Evolutionary conservation across 2,113 vertebrate genomes (phyloP).

Genomic region (Phylloscopus trochiloides): DNA sequence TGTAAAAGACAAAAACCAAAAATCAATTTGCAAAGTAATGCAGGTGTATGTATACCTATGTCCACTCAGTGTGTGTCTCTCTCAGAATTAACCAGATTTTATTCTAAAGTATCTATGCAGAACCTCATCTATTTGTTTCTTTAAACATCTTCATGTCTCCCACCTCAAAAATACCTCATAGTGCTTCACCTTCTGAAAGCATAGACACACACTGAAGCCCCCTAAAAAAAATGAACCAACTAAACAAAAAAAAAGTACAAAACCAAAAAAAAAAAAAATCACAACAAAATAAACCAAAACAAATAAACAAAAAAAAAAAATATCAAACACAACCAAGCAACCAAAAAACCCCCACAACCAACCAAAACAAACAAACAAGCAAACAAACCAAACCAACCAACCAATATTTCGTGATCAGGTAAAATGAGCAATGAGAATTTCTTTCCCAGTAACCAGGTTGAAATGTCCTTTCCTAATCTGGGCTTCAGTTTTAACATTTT

Average conservation of each 20-base stretch:
- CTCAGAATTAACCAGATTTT: neutral
- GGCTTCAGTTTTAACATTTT: neutral
- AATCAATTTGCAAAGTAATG: neutral
- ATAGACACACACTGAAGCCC: neutral
- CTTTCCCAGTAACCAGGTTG: neutral
- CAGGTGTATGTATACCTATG: too few species aligned
- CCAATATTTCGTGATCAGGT: neutral
- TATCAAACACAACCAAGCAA: rapidly evolving
- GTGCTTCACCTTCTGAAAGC: neutral
- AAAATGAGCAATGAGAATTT: neutral
- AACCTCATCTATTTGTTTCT: neutral
- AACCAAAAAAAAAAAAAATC: neutral
- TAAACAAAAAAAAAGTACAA: neutral
- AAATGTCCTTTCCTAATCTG: neutral
- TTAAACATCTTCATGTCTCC: neutral
- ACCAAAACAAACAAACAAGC: neutral
- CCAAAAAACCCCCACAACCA: neutral
- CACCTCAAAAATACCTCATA: neutral
- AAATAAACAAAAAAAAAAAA: neutral
- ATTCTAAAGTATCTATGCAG: neutral
- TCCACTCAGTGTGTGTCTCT: rapidly evolving
- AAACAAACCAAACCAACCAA: neutral
- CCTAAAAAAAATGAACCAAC: neutral
- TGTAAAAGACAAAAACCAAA: neutral
- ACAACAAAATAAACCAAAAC: too few species aligned